Base-by-base conservation (phyloP, 1,140 invertebrate species). In the Aphelenchoides avenae region DNA sequence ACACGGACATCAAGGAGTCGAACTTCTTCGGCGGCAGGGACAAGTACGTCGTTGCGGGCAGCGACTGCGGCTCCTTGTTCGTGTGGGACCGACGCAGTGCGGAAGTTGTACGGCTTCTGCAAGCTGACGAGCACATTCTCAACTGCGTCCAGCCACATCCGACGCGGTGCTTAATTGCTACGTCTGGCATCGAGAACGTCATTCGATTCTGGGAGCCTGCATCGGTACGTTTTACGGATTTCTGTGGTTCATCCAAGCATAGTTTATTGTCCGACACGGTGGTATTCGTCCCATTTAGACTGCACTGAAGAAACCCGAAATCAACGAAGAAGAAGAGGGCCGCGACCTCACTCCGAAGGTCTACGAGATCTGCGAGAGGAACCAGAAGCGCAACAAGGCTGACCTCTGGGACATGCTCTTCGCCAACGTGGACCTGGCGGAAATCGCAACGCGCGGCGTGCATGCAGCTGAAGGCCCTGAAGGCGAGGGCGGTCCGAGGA, bases 21-120 rank as follows among this genome's bases (percentile, higher is more conserved):
- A 62, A 40, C 44, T 62, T 48, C 37, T 60, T 61, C 26, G 59
- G 59, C 2, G 53, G 47, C 4, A 41, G 46, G 24, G 59, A 62
- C 36, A 37, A 62, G 31, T 61, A 33, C n/a, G 52, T 62, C 47
- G 58, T 61, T 9, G 58, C 57, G 9, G 59, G 59, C 13, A 63
- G 59, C 22, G 59, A 62, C 44, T 62, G 59, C 36, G 59, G 59
- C 9, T 61, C 43, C 11, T 34, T 62, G 15, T 62, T 62, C 42
- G 61, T 62, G 33, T 62, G 59, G 59, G 59, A 62, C 6, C 18
- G 59, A 3, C 30, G 33, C 15, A 59, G 20, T 11, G 33, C 18
- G n/a, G 51, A 50, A 13, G 36, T 62, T 9, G 27, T 62, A 20
- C 33, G 24, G 11, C 13, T 57, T 18, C n/a, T 52, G 57, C 13